Conservation (phyloP, 2,888 invertebrate species). For the Dasypogon diadema region DNA sequence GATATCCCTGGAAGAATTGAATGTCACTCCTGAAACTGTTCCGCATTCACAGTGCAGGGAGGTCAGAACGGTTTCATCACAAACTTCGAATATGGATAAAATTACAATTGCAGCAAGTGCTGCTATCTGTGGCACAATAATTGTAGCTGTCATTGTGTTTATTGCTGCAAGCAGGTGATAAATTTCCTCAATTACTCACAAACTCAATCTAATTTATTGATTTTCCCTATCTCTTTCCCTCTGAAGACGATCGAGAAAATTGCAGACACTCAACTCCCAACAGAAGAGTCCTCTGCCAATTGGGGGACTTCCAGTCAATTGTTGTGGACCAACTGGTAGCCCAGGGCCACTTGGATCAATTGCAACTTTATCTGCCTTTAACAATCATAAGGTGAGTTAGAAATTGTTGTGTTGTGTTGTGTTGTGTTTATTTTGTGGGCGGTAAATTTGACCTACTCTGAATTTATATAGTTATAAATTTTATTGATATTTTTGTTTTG, state of each 20-base stretch:
- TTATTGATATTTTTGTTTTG: no score
- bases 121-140: constrained; percentile 92
- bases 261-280: constrained; percentile 77
- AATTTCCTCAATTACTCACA: constrained; percentile 27
- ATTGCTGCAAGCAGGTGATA: constrained; percentile 81
- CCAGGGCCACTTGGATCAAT: constrained; percentile 86
- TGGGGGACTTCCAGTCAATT: constrained; percentile 82
- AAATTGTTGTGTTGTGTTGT: no score
- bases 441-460: no score
- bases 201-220: constrained; percentile 10
- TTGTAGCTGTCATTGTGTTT: constrained; percentile 90
- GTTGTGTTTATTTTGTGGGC: no score
- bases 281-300: constrained; percentile 77
- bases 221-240: background rate
- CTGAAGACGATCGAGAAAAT: constrained; percentile 78
- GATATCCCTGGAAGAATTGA: constrained; percentile 88
- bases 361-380: constrained; percentile 86
- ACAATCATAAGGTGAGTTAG: constrained; percentile 79
- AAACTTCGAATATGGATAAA: constrained; percentile 92
- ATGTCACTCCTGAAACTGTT: constrained; percentile 87
- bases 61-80: constrained; percentile 85
- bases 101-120: constrained; percentile 94
- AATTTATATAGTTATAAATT: no score
- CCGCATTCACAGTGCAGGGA: constrained; percentile 90
- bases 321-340: constrained; percentile 84